Base-by-base conservation (phyloP, 2,888 invertebrate genomes). In the Eledona agricola region DNA sequence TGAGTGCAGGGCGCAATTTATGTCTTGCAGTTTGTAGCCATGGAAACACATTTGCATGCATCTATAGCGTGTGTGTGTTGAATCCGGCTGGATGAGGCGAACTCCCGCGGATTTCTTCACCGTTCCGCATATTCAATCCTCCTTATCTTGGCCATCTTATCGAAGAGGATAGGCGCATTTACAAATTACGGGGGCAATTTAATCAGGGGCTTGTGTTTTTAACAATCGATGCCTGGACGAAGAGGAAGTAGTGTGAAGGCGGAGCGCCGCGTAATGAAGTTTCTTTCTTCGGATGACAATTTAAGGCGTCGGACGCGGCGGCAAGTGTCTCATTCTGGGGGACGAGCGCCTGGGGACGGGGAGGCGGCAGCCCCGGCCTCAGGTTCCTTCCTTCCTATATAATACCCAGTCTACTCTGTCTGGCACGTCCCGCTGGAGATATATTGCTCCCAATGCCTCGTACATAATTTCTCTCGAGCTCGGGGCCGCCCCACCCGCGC, bases 371-470 rank as follows among this genome's bases (percentile, higher is more conserved):
- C 58, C 59, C 64, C 65, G 62, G 72, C 72, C 71, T 71, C 71
- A 70, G 70, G 71, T 72, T 72, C 70, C 70, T 72, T 72, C 70
- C 72, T 71, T 66, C 72, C 72, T 71, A 73, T 75, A 75, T 76
- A 75, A 76, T 75, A 71, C 75, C 69, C 72, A 71, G 74, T 73
- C 75, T 74, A 71, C 73, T 72, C 73, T 69, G 76, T 76, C 77
- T 76, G 71, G 77, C 78, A 77, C 77, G 78, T 77, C 76, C 73
- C 74, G 72, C 64, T 51, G 57, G 64, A 73, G 76, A 78, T 75
- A 75, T 76, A 78, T 76, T 70, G 76, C 76, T 77, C 78, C 78
- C 78, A 72, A 71, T 73, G 77, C 76, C 73, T 76, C 76, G 76
- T 77, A 76, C 77, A 77, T 78, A 77, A 77, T 78, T 78, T 76